Conservation (phyloP, 2,113 vertebrate species). For the Amia ocellicauda region DNA sequence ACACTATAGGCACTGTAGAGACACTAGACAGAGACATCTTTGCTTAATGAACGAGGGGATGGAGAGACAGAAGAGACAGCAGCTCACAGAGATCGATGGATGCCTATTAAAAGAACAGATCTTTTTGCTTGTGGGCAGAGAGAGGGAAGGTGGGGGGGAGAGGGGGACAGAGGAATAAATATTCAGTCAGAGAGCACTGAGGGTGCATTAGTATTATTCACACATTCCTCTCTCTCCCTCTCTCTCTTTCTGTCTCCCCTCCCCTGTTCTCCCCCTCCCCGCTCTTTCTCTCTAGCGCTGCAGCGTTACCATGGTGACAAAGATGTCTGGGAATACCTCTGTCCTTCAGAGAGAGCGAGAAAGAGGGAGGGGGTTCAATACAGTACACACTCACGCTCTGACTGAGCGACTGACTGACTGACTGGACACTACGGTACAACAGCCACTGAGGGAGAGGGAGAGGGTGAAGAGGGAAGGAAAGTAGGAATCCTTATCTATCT, state of each 20-base stretch:
- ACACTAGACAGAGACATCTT: too few relatives aligned
- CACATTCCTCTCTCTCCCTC: constrained; percentile 42
- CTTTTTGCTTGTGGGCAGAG: too few relatives aligned
- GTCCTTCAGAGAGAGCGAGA: constrained; percentile 67
- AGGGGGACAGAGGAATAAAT: background rate
- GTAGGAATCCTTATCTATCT: too few relatives aligned
- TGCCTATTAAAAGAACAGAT: too few relatives aligned
- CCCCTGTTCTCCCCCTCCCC: constrained; percentile 44
- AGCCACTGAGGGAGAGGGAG: constrained; percentile 37
- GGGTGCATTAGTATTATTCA: constrained; percentile 63
- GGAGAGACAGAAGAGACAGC: too few relatives aligned
- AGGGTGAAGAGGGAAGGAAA: too few relatives aligned
- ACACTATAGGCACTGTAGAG: too few relatives aligned
- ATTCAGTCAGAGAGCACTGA: constrained; percentile 53
- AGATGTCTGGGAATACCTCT: constrained; percentile 74
- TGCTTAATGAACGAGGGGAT: too few relatives aligned
- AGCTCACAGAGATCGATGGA: too few relatives aligned
- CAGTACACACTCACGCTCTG: constrained; percentile 6
- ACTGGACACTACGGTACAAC: constrained; percentile 37
- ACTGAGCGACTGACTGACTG: constrained; percentile 28
- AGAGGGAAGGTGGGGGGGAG: background rate
- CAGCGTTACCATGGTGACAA: constrained; percentile 67
- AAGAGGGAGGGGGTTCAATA: constrained; percentile 17
- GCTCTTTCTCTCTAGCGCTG: constrained; percentile 64
- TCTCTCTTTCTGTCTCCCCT: constrained; percentile 43